These are phyloP conservation scores for Chaenogobius annularis DNA, from an alignment of 2,113 vertebrate genomes.

Conservation along the genomic window DNA sequence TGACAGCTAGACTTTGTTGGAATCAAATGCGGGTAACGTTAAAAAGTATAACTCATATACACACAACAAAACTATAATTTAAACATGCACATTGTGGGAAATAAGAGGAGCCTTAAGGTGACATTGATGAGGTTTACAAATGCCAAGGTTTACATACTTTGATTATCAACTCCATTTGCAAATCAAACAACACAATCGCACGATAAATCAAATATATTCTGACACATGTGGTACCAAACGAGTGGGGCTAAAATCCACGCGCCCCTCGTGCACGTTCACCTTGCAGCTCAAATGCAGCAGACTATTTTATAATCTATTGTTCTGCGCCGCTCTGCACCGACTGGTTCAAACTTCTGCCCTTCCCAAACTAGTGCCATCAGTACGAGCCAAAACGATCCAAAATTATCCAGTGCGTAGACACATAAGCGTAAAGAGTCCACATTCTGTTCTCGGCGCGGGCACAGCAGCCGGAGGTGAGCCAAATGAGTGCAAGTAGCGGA, in stretches of 20 bases:
- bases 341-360: constrained; percentile 25
- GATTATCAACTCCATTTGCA: background rate
- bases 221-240: background rate
- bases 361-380: background rate
- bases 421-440: background rate
- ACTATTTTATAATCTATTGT: constrained; percentile 53
- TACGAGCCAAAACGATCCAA: constrained; percentile 10
- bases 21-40: background rate
- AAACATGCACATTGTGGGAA: background rate
- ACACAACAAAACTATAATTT: background rate
- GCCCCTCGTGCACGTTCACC: constrained; percentile 12
- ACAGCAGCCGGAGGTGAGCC: constrained; percentile 24
- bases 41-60: background rate
- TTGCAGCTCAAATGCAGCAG: constrained; percentile 39
- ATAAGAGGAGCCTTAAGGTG: background rate
- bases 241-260: background rate
- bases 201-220: background rate
- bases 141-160: background rate
- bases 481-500: constrained; percentile 44
- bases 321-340: constrained; percentile 11
- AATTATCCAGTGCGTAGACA: constrained; percentile 33
- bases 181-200: background rate
- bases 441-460: background rate
- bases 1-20: constrained; percentile 18
- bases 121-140: background rate